Base-by-base conservation (phyloP, 2,113 vertebrate genomes). In the Sialia sialis region DNA sequence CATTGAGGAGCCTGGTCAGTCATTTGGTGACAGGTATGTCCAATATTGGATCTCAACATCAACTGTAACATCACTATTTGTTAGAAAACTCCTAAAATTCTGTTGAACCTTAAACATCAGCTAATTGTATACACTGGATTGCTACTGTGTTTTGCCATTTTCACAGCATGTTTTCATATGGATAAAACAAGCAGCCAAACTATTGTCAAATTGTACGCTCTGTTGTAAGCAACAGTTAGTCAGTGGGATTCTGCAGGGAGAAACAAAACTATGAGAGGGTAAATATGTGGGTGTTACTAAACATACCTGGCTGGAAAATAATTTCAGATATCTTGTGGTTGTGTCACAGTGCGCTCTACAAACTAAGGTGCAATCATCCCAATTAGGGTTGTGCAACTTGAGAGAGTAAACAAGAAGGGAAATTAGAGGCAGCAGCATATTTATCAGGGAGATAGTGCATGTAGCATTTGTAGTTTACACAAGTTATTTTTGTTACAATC, bases 1-100 rank as follows among this genome's bases (percentile, higher is more conserved):
- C 72, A 86, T 34, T 16, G 94, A 95, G 64, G 94, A 95, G 41
- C 78, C 92, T 51, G 73, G 32, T 12, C 84, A 95, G 51, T 88
- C 92, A 9, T 78, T 89, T 89, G 39, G 55, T 58, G 95, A 96
- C 79, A 97, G 93, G 97, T 97, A 89, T 7, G 55, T 63, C 7
- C 39, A 7, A 29, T 69, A 36, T 3, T 69, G 30, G 64, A 60
- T 78, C 54, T 70, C 59, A 36, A 19, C 2, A 0, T 13, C 7
- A 3, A 20, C 20, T 59, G 26, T 72, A 68, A 26, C 38, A 29
- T 70, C 16, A 36, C 19, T 0, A 0, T 52, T 15, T 76, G 13
- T 73, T 20, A 46, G 27, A 79, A 75, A 69, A 43, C 30, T 38
- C 58, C 30, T 30, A 49, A 75, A 56, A 41, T 62, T 73, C 29